Percentiles rank a stretch among this genome's conserved stretches.
These are phyloP conservation scores for Zaprionus inermis DNA, from an alignment of 1,140 invertebrate genomes.

Conservation along the genomic window DNA sequence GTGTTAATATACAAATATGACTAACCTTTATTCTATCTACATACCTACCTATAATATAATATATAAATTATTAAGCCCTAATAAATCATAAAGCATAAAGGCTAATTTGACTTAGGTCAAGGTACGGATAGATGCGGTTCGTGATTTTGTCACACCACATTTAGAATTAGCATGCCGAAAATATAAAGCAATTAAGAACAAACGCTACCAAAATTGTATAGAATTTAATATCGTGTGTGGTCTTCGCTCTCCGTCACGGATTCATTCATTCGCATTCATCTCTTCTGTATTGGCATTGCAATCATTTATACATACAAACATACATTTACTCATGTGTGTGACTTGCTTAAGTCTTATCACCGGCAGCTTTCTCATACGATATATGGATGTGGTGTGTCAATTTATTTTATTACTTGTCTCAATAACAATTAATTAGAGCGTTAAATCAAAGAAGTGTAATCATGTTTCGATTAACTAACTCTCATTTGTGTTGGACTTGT, in stretches of 20 bases:
- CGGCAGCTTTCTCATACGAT: no score
- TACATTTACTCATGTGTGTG: not conserved
- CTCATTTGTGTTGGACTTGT: constrained; percentile 9
- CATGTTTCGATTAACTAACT: constrained; percentile 6
- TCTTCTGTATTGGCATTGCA: not conserved
- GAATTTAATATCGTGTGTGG: not conserved
- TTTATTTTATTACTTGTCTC: constrained; percentile 17
- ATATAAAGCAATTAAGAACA: not conserved
- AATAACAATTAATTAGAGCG: constrained; percentile 8
- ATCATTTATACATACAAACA: not conserved
- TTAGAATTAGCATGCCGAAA: not conserved
- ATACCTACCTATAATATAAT: not conserved
- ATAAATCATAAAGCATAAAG: not conserved
- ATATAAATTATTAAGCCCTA: no score
- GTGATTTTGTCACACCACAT: not conserved
- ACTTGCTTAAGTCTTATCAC: constrained; percentile 10
- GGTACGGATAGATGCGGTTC: not conserved
- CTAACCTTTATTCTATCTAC: not conserved
- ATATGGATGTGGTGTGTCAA: not conserved
- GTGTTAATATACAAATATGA: not conserved
- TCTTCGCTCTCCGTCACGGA: not conserved
- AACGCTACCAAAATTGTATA: not conserved
- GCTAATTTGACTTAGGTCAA: not conserved
- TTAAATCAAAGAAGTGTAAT: constrained; percentile 9
- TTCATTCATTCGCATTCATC: not conserved